Evolutionary conservation across 2,888 invertebrate species (phyloP).

Genomic region (Saturnia pavonia): DNA sequence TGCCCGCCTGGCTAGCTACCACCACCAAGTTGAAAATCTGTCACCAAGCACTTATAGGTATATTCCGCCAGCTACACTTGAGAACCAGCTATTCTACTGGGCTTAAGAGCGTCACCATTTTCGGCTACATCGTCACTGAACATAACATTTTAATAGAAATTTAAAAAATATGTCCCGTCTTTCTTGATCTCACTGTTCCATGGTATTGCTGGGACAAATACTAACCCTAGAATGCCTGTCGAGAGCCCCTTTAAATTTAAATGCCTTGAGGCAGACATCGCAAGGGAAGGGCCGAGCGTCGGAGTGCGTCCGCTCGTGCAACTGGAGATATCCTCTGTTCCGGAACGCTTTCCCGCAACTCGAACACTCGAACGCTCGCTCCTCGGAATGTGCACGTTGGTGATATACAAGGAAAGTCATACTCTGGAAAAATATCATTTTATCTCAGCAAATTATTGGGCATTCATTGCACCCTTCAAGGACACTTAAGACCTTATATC

Average conservation of each 20-base stretch:
- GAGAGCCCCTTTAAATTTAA: slow-evolving; percentile 64
- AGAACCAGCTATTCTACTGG: too few relatives aligned
- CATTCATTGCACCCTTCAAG: neutral
- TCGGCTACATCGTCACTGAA: too few relatives aligned
- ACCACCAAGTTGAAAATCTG: too few relatives aligned
- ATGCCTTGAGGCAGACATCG: slow-evolving; percentile 58
- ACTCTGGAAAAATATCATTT: neutral
- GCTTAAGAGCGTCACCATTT: too few relatives aligned
- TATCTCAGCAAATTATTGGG: neutral
- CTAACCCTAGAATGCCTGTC: slow-evolving; percentile 29
- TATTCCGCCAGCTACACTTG: too few relatives aligned
- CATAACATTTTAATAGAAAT: too few relatives aligned
- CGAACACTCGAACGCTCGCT: slow-evolving; percentile 5
- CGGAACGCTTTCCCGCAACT: slow-evolving; percentile 10
- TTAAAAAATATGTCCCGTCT: too few relatives aligned
- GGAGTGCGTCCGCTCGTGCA: neutral
- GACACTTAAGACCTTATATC: neutral
- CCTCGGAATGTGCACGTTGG: neutral
- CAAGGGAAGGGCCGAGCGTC: slow-evolving; percentile 38
- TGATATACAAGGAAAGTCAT: neutral
- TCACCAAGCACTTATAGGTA: too few relatives aligned
- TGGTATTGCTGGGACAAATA: neutral
- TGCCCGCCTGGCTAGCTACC: too few relatives aligned
- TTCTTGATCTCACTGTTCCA: too few relatives aligned
- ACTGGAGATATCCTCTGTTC: neutral